A percentile compares a stretch with the other conserved stretches of the same genome.
Conservation (phyloP, 2,113 vertebrate genomes). For the Bos indicus region DNA sequence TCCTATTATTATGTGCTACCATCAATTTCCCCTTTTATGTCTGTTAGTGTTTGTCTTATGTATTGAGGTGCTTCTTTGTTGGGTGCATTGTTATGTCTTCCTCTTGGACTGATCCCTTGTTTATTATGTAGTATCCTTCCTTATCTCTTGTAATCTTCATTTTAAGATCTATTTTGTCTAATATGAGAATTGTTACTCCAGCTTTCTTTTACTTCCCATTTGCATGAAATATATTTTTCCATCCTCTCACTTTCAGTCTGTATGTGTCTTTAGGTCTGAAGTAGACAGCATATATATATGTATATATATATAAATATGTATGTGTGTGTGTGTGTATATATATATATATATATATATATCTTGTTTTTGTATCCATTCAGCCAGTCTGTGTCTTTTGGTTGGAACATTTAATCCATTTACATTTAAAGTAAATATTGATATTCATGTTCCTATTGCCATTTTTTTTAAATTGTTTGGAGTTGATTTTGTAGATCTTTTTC, state of each 20-base stretch:
- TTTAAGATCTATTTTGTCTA: not conserved
- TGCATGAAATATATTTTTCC: not conserved
- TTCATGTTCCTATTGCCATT: not conserved
- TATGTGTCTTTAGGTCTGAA: not conserved
- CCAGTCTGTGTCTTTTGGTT: not conserved
- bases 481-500: not conserved
- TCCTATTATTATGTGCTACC: not conserved
- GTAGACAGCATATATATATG: not conserved
- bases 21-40: not conserved
- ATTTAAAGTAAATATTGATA: not conserved
- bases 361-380: too few relatives aligned
- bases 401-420: not conserved
- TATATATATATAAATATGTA: too few relatives aligned
- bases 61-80: not conserved
- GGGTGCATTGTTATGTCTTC: not conserved
- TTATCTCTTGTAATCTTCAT: not conserved
- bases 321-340: too few relatives aligned
- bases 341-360: too few relatives aligned
- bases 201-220: not conserved
- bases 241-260: not conserved
- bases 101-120: not conserved
- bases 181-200: not conserved
- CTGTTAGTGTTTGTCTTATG: not conserved
- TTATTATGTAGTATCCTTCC: not conserved
- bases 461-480: not conserved